Percentiles rank a stretch among this genome's conserved stretches.
Evolutionary conservation across 1,140 invertebrate genomes (phyloP).

Genomic region (Meloidogyne hapla): DNA sequence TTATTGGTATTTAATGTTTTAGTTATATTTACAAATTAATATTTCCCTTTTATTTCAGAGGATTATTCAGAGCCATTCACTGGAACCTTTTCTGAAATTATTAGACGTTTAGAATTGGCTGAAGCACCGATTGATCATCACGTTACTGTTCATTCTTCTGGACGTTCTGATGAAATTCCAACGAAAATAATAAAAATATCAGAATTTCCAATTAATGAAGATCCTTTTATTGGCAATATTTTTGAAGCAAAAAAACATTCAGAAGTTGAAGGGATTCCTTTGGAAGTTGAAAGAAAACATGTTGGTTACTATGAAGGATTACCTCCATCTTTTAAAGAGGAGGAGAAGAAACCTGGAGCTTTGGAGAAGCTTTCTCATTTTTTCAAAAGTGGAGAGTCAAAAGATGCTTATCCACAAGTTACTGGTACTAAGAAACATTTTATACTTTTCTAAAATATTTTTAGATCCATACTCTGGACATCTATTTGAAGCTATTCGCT

Average conservation of each 20-base stretch:
- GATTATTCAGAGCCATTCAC: not conserved
- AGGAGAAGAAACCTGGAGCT: conserved; percentile 4
- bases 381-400: not conserved
- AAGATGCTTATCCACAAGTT: not conserved
- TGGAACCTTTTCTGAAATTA: conserved; percentile 29
- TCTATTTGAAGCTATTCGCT: not conserved
- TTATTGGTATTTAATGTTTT: not conserved
- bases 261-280: conserved; percentile 21
- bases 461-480: not conserved
- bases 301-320: not conserved
- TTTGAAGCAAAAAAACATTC: not conserved
- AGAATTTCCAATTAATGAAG: conserved; percentile 11
- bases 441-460: not conserved
- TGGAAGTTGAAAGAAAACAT: conserved; percentile 9
- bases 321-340: not conserved
- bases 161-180: conserved; percentile 20
- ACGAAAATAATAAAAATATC: not conserved
- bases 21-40: not conserved
- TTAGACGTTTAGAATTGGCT: conserved; percentile 4
- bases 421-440: not conserved
- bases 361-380: not conserved
- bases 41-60: not conserved
- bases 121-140: conserved; percentile 11
- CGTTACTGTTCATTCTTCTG: conserved; percentile 34
- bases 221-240: conserved; percentile 10